Evolutionary conservation across 1,140 invertebrate species (phyloP).

Genomic region (Micrasema longulum): DNA sequence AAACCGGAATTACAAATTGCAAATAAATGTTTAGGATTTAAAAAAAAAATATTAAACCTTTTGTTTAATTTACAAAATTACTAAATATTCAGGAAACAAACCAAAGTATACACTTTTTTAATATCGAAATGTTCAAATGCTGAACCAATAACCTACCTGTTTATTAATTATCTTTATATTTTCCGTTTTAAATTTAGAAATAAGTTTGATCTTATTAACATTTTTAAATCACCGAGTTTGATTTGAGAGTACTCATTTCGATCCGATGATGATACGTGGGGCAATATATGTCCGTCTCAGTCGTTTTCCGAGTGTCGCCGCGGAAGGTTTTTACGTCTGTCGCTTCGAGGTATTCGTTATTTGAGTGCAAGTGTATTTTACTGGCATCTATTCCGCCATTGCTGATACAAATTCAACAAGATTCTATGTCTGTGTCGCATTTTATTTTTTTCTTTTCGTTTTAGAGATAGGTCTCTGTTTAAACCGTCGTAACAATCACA

Average conservation of each 20-base stretch:
- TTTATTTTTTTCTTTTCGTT: neutral
- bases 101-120: conserved; percentile 28
- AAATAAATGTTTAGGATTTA: conserved; percentile 5
- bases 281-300: conserved; percentile 47
- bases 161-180: conserved; percentile 3
- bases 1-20: neutral
- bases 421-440: conserved; percentile 13
- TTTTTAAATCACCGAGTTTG: conserved; percentile 2
- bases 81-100: conserved; percentile 35
- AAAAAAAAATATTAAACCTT: conserved; percentile 6
- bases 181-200: conserved; percentile 4
- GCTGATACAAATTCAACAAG: conserved; percentile 30
- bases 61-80: conserved; percentile 39
- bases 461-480: conserved; percentile 1
- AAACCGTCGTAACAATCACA: conserved; percentile 18
- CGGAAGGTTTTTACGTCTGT: conserved; percentile 34
- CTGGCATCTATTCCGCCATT: conserved; percentile 47
- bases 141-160: neutral
- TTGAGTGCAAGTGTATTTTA: conserved; percentile 44
- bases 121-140: neutral
- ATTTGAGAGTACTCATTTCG: conserved; percentile 38
- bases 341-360: conserved; percentile 39
- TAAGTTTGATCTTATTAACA: neutral
- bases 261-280: conserved; percentile 30
- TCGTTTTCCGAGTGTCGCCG: conserved; percentile 36